Conservation (phyloP, 2,797 vertebrate species). For the Gambelia wislizenii region DNA sequence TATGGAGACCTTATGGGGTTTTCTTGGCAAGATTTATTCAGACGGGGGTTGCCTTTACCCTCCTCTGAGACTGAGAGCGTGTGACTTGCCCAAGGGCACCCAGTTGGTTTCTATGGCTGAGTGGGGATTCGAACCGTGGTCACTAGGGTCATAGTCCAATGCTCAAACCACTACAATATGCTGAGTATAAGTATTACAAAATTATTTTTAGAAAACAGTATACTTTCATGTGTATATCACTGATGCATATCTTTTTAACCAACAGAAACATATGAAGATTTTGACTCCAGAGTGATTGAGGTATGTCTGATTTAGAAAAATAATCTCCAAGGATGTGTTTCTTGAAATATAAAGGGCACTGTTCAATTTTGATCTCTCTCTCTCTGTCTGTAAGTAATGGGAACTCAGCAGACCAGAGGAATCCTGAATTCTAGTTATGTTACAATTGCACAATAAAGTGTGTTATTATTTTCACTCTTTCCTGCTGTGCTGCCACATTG, state of each 20-base stretch:
- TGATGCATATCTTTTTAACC: conserved; percentile 60
- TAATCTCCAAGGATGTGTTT: conserved; percentile 12
- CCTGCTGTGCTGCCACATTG: conserved; percentile 5
- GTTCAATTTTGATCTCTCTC: conserved; percentile 20
- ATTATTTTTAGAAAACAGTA: neutral
- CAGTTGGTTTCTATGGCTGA: no score
- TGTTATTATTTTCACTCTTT: conserved; percentile 31
- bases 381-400: neutral
- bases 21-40: no score
- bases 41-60: no score
- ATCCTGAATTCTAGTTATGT: conserved; percentile 12
- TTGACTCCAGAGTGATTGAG: conserved; percentile 93
- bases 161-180: no score
- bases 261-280: conserved; percentile 91
- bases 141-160: no score
- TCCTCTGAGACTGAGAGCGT: no score
- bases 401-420: conserved; percentile 15
- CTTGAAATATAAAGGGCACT: neutral
- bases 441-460: neutral
- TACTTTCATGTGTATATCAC: neutral
- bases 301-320: conserved; percentile 78
- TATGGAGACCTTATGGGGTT: no score
- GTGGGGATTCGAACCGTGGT: no score
- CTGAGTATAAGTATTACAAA: no score
- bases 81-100: no score